Evolutionary conservation across 1,140 invertebrate genomes (phyloP), one percentile per base, ranked within the genome.

Genomic region (Brachionus asplanchnoidis): DNA sequence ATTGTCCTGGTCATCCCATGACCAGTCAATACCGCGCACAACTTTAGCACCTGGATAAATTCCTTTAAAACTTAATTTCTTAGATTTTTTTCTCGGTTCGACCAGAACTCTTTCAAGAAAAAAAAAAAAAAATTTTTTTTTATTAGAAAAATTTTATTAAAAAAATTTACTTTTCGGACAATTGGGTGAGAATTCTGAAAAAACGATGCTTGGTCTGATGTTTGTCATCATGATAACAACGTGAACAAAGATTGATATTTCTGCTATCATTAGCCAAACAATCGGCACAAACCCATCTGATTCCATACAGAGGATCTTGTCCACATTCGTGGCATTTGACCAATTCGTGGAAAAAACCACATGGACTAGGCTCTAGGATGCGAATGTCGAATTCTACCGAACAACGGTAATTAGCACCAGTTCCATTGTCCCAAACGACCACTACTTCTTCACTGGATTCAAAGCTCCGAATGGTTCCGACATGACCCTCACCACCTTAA

Each of bases 351-450:
- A 97, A 97, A 0, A 97, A 93, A 77, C 94, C 96, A 85, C 96
- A 98, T 20, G 96, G 95, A 50, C 96, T 95, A 90, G 95, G 97
- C 88, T 99, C 96, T 11, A 97, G 89, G 77, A 98, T 95, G 32
- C 96, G 90, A 53, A 98, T 90, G 90, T 99, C 96, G 90, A 95
- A 98, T 50, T 95, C 95, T 84, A 95, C 95, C 50, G 95, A 95
- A 91, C 97, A 98, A 85, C 94, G 92, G 90, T 99, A 99, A 89
- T 98, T 98, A n/a, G 96, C 96, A 79, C 96, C 96, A 60, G 95
- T 98, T 53, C 97, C 96, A 91, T 98, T 97, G 89, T 98, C 97
- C 97, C 97, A 99, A 4, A 98, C 96, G 28, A 98, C 96, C 12
- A 98, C 96, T 5, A 98, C 96, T 92, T 98, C 96, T 91, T 98